Base-by-base conservation (phyloP, 2,113 vertebrate genomes). In the Seriola dumerili region DNA sequence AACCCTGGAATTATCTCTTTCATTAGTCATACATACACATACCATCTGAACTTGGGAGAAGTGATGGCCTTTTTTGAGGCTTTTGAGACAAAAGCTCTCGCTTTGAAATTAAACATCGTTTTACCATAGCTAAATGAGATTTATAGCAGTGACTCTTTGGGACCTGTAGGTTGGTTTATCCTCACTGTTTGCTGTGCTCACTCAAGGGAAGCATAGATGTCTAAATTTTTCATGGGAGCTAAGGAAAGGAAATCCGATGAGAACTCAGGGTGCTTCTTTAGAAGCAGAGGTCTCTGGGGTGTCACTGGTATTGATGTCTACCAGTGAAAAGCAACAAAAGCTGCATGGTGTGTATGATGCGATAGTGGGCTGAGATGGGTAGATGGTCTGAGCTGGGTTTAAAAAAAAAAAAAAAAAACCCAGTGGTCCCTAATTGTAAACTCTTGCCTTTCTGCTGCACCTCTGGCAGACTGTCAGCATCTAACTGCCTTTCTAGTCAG, bases 201-300 rank as follows among this genome's bases (percentile, higher is more conserved):
- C 64, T 63, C 48, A 21, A 55, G 32, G 11, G 29, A 13, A 19
- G 25, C 19, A 13, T 25, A 9, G 29, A 40, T 42, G 36, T 34
- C 14, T 70, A 32, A 40, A 64, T 77, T 34, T 77, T 40, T 72
- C 34, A 59, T 72, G 1, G 23, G 14, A 4, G 38, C 8, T 42
- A 14, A 76, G 52, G 19, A 58, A 66, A 52, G 40, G 32, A 64
- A 23, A n/a, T 25, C 62, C 32, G 62, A 36, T 19, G 38, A 64
- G 23, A 55, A 80, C 21, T 25, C 50, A 67, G 55, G 54, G 52
- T 52, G 34, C 32, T 69, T 75, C 64, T 81, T 38, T 34, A 32
- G 21, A 65, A 12, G 46, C 23, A 5, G 25, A 23, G 29, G 14
- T 57, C 59, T 16, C 40, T 32, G 5, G 38, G 40, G 7, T 77